Percentiles rank a stretch among this genome's conserved stretches.
Evolutionary conservation across 2,113 vertebrate genomes (phyloP).

Genomic region (Apaloderma vittatum): DNA sequence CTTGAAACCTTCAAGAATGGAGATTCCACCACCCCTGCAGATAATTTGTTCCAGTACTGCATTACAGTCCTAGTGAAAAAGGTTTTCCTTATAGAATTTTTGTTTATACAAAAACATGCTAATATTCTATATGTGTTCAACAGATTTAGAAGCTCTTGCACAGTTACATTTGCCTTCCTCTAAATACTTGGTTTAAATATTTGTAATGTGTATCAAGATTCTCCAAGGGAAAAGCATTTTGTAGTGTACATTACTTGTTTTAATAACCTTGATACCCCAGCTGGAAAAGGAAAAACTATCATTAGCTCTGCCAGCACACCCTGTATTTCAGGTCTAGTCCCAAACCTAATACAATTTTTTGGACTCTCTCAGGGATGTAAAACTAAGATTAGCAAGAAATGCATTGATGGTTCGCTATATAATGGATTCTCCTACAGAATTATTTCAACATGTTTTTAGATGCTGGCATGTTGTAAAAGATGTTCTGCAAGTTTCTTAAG

Average conservation of each 20-base stretch:
- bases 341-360: neutral
- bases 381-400: neutral
- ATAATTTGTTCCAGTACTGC: neutral
- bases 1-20: neutral
- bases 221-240: neutral
- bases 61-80: neutral
- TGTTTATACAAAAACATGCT: neutral
- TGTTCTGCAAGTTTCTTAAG: neutral
- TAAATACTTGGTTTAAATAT: neutral
- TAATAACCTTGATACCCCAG: neutral
- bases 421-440: neutral
- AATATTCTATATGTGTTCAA: neutral
- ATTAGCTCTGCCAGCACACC: neutral
- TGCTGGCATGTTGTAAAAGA: neutral
- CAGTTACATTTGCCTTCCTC: neutral
- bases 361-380: neutral
- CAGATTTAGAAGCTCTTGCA: neutral
- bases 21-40: neutral
- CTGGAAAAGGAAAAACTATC: neutral
- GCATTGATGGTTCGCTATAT: neutral
- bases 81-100: neutral
- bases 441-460: neutral
- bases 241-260: neutral
- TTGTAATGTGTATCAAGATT: neutral
- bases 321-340: neutral